Conservation (phyloP, 1,140 invertebrate species). For the Oppia nitens region DNA sequence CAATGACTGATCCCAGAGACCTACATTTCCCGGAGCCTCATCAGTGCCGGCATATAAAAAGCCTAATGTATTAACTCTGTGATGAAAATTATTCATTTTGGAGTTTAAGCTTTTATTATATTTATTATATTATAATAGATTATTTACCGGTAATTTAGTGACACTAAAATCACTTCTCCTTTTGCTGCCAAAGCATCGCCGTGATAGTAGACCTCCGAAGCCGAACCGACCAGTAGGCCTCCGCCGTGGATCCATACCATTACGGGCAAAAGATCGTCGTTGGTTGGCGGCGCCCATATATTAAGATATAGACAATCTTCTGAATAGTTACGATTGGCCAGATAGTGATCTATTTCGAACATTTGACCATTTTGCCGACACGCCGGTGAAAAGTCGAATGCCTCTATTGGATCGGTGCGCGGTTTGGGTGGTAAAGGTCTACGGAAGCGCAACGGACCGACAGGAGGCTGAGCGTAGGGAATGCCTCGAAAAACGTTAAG, state of each 20-base stretch:
- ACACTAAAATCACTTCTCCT: constrained; percentile 39
- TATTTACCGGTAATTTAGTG: constrained; percentile 36
- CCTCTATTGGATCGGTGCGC: constrained; percentile 17
- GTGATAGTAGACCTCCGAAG: constrained; percentile 26
- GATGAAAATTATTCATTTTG: too few species aligned
- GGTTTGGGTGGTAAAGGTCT: constrained; percentile 8
- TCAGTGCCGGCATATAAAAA: not conserved
- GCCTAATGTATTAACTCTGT: too few species aligned
- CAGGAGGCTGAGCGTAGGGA: constrained; percentile 28
- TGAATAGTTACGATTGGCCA: constrained; percentile 32
- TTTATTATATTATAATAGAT: too few species aligned
- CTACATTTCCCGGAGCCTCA: too few species aligned
- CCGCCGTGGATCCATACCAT: constrained; percentile 18
- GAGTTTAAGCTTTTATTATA: too few species aligned
- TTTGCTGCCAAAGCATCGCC: constrained; percentile 63
- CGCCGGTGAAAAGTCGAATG: not conserved
- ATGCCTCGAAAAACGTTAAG: constrained; percentile 21
- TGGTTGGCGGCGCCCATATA: constrained; percentile 23
- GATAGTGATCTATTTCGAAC: not conserved
- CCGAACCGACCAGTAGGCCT: constrained; percentile 5
- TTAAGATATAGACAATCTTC: constrained; percentile 30
- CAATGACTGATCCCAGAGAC: not conserved
- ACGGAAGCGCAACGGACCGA: constrained; percentile 12
- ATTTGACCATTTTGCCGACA: not conserved
- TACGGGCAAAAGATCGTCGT: not conserved